Base-by-base conservation (phyloP, 2,113 vertebrate species). In the Salvator merianae region DNA sequence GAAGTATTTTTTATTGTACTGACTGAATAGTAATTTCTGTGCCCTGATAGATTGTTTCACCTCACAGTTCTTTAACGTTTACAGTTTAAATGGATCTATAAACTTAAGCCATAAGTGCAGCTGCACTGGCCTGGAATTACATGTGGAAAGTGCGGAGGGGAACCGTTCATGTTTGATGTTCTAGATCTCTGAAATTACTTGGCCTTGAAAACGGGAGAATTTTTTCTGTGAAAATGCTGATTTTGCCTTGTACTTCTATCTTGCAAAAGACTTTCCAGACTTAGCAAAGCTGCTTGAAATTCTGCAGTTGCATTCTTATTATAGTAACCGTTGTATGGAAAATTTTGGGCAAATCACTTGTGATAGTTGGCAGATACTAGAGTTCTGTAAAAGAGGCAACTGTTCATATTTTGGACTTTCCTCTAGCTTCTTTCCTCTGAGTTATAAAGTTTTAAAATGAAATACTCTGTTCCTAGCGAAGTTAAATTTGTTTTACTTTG, bases 401-500 rank as follows among this genome's bases (percentile, higher is more conserved):
- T 50, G 28, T 69, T 86, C 74, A 70, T 16, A 43, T 20, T 28
- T 75, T 8, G 38, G 32, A 69, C 65, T 13, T 1, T 82, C 32
- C 28, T 9, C 32, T 70, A 32, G n/a, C 47, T 55, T 55, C 69
- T 32, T 28, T 26, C 28, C n/a, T 24, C 14, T 71, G 14, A 62
- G 38, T 83, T 83, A 20, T 38, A 68, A 85, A 59, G 83, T 16
- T 28, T 30, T 28, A 40, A 82, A 71, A 69, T 38, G 53, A 79
- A 24, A 68, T 38, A 62, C 13, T 87, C 0, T 38, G 53, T 88
- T 70, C 34, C 71, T 87, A 59, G 78, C 77, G 88, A 75, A 89
- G 86, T 2, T 53, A 73, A 77, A 28, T 84, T 68, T 86, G 50
- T 68, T 89, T 87, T 91, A 89, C 90, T 90, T 38, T 63, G 9